Conservation (phyloP, 2,888 invertebrate genomes). For the Drosophila nr. fundita region DNA sequence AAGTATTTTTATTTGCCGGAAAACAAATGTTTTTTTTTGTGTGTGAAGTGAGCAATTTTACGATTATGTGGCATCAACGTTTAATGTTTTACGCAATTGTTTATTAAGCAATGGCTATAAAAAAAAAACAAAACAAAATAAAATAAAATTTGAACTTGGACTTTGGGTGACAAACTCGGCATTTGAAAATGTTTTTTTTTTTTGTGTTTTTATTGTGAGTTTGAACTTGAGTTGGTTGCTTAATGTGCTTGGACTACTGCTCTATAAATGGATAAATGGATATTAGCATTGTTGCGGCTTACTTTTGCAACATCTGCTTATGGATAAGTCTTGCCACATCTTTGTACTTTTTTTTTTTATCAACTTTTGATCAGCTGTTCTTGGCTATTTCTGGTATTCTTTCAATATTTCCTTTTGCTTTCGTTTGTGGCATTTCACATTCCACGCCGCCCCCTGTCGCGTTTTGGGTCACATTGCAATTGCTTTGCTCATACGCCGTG, state of each 20-base stretch:
- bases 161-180: slow-evolving; percentile 32
- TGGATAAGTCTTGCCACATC: not conserved
- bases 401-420: slow-evolving; percentile 19
- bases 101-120: slow-evolving; percentile 55
- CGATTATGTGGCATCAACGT: slow-evolving; percentile 26
- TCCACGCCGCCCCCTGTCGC: not conserved
- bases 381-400: slow-evolving; percentile 8
- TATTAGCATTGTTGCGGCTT: not conserved
- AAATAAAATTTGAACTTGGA: slow-evolving; percentile 43
- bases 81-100: slow-evolving; percentile 56
- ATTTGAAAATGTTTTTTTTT: slow-evolving; percentile 15
- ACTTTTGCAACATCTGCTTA: not conserved
- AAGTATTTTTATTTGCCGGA: slow-evolving; percentile 13
- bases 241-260: slow-evolving; percentile 35
- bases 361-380: not conserved
- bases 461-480: slow-evolving; percentile 37
- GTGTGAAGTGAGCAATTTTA: slow-evolving; percentile 20
- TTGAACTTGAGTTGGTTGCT: slow-evolving; percentile 38
- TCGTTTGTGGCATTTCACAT: slow-evolving; percentile 8
- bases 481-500: slow-evolving; percentile 63
- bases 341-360: not conserved
- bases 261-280: slow-evolving; percentile 24
- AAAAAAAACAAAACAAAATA: slow-evolving; percentile 10
- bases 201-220: not conserved
- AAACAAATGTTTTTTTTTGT: slow-evolving; percentile 21